Conservation (phyloP, 1,140 invertebrate genomes). For the Triops cancriformis region DNA sequence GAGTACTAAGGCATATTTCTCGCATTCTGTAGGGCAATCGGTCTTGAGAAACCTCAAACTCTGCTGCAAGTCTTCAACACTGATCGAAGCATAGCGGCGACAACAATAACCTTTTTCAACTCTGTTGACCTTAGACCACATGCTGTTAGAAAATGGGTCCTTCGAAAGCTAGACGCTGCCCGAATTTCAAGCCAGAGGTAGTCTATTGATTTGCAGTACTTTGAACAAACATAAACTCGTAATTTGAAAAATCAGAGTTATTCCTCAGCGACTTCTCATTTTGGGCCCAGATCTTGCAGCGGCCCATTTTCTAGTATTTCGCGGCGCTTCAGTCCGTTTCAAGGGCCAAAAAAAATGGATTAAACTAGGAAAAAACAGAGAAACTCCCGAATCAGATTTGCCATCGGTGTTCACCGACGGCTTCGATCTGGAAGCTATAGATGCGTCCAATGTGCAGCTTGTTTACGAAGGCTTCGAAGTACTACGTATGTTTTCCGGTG, state of each 20-base stretch:
- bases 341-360: constrained; percentile 43
- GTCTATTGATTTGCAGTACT: constrained; percentile 37
- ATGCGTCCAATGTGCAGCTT: constrained; percentile 52
- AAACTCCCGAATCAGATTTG: constrained; percentile 41
- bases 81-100: neutral
- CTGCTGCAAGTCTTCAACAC: neutral
- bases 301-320: constrained; percentile 58
- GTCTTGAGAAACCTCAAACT: neutral
- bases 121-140: constrained; percentile 42
- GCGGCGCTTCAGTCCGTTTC: constrained; percentile 61
- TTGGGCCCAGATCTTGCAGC: constrained; percentile 60
- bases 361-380: constrained; percentile 37
- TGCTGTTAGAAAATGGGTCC: constrained; percentile 40
- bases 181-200: constrained; percentile 39
- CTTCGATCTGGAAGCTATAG: constrained; percentile 56
- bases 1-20: neutral
- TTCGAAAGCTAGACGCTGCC: constrained; percentile 36
- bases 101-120: constrained; percentile 36
- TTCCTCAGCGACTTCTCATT: constrained; percentile 38
- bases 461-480: constrained; percentile 63
- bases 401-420: constrained; percentile 47
- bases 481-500: constrained; percentile 40
- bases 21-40: neutral
- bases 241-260: constrained; percentile 39
- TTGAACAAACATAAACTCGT: neutral